These are phyloP conservation scores for Jordanella pulchra DNA, from an alignment of 2,797 vertebrate genomes.

Conservation along the genomic window DNA sequence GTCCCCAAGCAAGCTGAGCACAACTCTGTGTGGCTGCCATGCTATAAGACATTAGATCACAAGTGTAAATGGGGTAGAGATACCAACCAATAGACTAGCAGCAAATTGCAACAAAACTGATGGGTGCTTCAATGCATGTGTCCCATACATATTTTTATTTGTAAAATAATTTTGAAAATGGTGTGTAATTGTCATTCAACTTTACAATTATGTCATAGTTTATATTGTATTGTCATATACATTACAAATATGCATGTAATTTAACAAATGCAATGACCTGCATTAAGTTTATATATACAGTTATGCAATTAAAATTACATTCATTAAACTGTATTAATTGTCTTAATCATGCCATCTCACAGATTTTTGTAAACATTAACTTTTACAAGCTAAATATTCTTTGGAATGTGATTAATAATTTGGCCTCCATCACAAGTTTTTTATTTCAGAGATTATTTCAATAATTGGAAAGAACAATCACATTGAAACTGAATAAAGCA, in stretches of 20 bases:
- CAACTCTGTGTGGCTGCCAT: no score
- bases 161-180: neutral
- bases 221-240: neutral
- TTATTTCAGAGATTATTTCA: conserved; percentile 50
- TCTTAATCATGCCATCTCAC: conserved; percentile 8
- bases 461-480: conserved; percentile 34
- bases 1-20: no score
- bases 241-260: neutral
- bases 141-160: no score
- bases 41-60: no score
- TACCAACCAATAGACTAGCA: no score
- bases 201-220: neutral
- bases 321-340: neutral
- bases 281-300: no score
- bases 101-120: no score
- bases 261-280: neutral
- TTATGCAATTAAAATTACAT: no score
- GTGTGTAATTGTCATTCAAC: neutral
- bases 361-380: conserved; percentile 21
- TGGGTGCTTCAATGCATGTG: no score
- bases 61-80: no score
- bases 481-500: conserved; percentile 67
- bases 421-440: conserved; percentile 17
- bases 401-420: conserved; percentile 24
- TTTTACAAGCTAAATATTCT: conserved; percentile 18